Evolutionary conservation across 2,888 invertebrate genomes (phyloP).

Genomic region (Lochmaea crataegi): DNA sequence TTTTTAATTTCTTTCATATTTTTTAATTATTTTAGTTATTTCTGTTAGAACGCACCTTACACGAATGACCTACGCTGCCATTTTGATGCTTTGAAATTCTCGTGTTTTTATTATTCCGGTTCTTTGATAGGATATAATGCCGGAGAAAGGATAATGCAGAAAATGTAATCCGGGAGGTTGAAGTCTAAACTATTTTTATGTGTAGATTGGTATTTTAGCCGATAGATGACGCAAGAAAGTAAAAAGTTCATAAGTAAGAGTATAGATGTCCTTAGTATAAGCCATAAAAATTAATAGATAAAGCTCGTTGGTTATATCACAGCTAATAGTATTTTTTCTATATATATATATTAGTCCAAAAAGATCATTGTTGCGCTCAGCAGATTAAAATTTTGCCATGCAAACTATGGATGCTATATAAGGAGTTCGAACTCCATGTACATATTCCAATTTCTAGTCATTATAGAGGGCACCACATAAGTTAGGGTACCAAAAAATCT

Average conservation of each 20-base stretch:
- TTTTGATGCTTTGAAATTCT: constrained; percentile 42
- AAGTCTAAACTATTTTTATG: background rate
- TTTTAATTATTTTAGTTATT: constrained; percentile 16
- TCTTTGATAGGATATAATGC: constrained; percentile 21
- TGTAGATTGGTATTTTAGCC: background rate
- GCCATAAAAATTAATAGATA: too few relatives aligned
- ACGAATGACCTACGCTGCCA: constrained; percentile 36
- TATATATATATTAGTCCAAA: too few relatives aligned
- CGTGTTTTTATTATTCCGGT: constrained; percentile 30
- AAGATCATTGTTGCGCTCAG: too few relatives aligned
- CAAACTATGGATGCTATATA: too few relatives aligned
- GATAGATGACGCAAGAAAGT: background rate
- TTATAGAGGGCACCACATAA: too few relatives aligned
- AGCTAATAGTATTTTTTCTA: too few relatives aligned
- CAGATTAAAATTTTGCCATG: too few relatives aligned
- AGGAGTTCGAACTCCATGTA: too few relatives aligned
- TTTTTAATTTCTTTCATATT: constrained; percentile 22
- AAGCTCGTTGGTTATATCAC: too few relatives aligned
- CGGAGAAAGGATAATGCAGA: constrained; percentile 29
- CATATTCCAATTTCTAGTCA: too few relatives aligned
- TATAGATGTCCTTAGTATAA: too few relatives aligned
- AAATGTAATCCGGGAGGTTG: constrained; percentile 20
- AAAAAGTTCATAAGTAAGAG: background rate
- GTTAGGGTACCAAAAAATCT: too few relatives aligned
- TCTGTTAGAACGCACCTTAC: constrained; percentile 21